These are phyloP conservation scores for Amphimedon queenslandica DNA, from an alignment of 37 sponge, comb jelly and placozoan species.

Conservation along the genomic window DNA sequence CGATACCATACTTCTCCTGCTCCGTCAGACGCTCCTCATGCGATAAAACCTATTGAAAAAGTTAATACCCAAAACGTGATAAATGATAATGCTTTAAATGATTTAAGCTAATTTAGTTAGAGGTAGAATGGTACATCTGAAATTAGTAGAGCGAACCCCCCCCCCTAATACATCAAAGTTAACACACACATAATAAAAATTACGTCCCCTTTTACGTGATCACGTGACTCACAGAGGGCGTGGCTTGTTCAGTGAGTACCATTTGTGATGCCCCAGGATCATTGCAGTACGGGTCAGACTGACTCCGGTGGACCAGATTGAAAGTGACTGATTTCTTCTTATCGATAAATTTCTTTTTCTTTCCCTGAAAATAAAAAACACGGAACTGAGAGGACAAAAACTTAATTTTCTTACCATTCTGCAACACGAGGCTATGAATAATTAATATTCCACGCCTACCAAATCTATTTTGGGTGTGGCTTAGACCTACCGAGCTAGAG, in stretches of 20 bases:
- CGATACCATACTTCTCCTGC: conserved; percentile 86
- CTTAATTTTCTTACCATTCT: no score
- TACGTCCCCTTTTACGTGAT: no score
- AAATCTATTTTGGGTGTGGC: no score
- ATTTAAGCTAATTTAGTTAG: no score
- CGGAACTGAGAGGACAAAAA: neutral
- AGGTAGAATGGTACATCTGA: no score
- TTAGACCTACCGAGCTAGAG: no score
- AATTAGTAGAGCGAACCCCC: no score
- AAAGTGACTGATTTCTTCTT: conserved; percentile 86
- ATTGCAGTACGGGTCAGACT: conserved; percentile 80
- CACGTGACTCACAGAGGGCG: no score
- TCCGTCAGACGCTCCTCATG: conserved; percentile 39
- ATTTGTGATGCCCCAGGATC: conserved; percentile 71
- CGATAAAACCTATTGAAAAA: neutral
- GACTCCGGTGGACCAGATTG: conserved; percentile 88
- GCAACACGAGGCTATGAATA: no score
- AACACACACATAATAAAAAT: no score
- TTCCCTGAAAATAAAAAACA: conserved; percentile 46
- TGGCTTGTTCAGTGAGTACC: conserved; percentile 57
- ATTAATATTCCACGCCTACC: no score
- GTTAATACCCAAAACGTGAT: neutral
- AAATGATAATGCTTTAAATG: neutral
- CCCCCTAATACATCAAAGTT: no score
- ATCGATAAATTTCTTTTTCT: conserved; percentile 94